Conservation (phyloP, 2,113 vertebrate species). For the Burhinus oedicnemus region DNA sequence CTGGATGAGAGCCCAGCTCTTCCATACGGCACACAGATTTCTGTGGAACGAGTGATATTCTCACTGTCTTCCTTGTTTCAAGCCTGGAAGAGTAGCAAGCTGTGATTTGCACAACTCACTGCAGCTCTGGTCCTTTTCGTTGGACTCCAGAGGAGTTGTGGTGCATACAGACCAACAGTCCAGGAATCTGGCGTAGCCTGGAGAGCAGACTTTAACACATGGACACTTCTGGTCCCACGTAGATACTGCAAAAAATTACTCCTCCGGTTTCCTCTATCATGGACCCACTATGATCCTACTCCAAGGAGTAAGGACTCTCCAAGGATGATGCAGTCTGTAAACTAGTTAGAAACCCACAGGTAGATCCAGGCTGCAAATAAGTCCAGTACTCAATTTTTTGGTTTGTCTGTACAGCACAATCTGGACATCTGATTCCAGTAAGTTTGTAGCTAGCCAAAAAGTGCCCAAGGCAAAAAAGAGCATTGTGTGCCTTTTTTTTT, state of each 20-base stretch:
- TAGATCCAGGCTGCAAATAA: background rate
- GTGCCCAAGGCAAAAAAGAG: background rate
- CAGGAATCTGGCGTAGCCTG: background rate
- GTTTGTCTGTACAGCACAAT: too few relatives aligned
- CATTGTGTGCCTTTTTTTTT: background rate
- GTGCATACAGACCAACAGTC: fast-evolving
- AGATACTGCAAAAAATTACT: background rate
- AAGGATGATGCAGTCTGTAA: too few relatives aligned
- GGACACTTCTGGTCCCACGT: fast-evolving
- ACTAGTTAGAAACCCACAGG: background rate
- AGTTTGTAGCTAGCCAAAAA: background rate
- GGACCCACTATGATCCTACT: fast-evolving
- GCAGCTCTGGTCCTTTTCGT: background rate
- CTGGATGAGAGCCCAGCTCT: background rate
- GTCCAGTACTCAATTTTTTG: background rate
- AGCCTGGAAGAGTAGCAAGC: background rate
- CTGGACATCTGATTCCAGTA: too few relatives aligned
- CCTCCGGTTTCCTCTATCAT: fast-evolving
- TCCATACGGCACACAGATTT: background rate
- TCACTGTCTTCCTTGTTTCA: background rate
- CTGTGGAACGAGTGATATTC: background rate
- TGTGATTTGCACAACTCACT: background rate
- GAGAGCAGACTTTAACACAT: background rate
- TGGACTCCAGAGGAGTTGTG: background rate
- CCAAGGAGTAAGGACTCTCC: background rate